Evolutionary conservation across 1,140 invertebrate species (phyloP).

Genomic region (Hesperophylax magnus): DNA sequence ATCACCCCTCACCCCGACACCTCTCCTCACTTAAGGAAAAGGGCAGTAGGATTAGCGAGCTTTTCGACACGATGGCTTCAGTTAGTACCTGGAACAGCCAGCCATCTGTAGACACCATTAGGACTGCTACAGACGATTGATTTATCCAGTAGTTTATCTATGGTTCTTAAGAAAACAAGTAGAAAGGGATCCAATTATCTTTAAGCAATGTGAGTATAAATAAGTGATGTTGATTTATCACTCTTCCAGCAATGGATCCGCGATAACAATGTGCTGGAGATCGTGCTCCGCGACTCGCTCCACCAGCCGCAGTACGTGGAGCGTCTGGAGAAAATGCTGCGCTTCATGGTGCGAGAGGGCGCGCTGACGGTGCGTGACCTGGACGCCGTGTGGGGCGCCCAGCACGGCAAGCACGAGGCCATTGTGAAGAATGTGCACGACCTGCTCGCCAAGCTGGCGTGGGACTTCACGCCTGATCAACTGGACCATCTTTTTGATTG

Average conservation of each 20-base stretch:
- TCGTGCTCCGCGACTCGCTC: constrained; percentile 94
- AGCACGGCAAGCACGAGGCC: constrained; percentile 95
- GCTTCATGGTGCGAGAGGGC: constrained; percentile 97
- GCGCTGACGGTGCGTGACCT: constrained; percentile 92
- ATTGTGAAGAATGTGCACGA: constrained; percentile 99
- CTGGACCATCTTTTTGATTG: constrained; percentile 97
- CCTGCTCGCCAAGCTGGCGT: constrained; percentile 94
- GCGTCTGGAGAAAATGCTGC: constrained; percentile 96
- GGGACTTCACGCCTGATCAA: constrained; percentile 98
- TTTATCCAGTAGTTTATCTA: no score
- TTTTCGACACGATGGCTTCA: no score
- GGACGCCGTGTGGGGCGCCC: constrained; percentile 96
- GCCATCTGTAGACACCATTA: no score
- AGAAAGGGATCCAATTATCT: no score
- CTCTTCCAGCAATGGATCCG: constrained; percentile 91
- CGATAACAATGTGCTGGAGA: constrained; percentile 95
- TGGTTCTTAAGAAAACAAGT: no score
- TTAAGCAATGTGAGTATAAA: no score
- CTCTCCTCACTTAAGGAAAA: no score
- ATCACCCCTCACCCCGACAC: no score
- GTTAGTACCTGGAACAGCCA: no score
- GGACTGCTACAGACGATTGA: no score
- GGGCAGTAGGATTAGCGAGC: no score
- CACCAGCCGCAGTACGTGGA: constrained; percentile 99
- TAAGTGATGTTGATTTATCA: no score